A percentile compares a stretch with the other conserved stretches of the same genome.
These are phyloP conservation scores for Rhinichthys osculus DNA, from an alignment of 2,797 vertebrate genomes.

Conservation along the genomic window DNA sequence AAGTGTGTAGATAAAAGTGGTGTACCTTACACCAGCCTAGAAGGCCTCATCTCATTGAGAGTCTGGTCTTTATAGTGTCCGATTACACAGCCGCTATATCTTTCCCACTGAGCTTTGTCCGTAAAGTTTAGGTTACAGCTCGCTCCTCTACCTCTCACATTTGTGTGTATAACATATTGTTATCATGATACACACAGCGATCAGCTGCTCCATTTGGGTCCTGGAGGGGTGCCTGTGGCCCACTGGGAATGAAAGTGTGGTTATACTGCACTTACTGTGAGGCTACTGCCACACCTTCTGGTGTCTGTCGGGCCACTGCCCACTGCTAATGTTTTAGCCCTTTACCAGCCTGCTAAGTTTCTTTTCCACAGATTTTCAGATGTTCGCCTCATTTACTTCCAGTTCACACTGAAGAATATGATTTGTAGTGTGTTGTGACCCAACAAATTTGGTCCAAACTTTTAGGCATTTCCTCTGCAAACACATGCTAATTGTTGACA, in stretches of 20 bases:
- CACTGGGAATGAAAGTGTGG: conserved; percentile 49
- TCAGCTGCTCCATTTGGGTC: conserved; percentile 72
- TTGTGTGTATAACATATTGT: conserved; percentile 56
- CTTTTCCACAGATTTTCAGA: background rate
- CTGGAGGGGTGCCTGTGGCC: conserved; percentile 60
- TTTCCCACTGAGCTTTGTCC: conserved; percentile 68
- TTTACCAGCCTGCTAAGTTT: background rate
- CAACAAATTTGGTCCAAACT: background rate
- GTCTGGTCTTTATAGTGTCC: conserved; percentile 72
- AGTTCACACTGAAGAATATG: background rate
- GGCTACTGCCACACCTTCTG: conserved; percentile 14
- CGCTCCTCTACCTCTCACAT: conserved; percentile 52
- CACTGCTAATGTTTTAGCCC: background rate
- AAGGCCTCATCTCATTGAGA: conserved; percentile 66
- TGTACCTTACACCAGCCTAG: conserved; percentile 41
- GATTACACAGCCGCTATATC: conserved; percentile 73
- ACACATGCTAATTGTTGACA: background rate
- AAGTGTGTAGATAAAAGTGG: conserved; percentile 48
- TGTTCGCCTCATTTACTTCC: background rate
- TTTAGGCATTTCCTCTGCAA: background rate
- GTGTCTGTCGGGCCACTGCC: background rate
- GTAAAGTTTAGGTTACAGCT: conserved; percentile 76
- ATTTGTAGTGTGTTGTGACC: background rate
- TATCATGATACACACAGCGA: conserved; percentile 68
- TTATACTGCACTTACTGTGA: conserved; percentile 65